Conservation (phyloP, 2,888 invertebrate species). For the Alloplasta piceator region DNA sequence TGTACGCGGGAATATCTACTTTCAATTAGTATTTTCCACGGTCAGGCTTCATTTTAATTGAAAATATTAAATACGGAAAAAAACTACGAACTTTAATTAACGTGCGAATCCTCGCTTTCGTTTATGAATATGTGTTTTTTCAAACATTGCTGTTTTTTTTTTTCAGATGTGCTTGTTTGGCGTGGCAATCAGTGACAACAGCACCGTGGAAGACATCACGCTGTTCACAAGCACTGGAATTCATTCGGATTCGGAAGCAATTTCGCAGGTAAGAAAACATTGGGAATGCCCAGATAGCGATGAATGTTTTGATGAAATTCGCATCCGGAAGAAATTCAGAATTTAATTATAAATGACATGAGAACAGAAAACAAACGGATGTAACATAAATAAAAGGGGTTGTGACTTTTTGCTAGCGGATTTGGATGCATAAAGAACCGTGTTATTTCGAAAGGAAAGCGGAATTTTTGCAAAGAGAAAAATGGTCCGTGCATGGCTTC, state of each 20-base stretch:
- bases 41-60: background rate
- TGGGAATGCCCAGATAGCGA: too few relatives aligned
- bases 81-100: background rate
- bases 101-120: background rate
- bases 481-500: background rate
- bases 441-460: too few relatives aligned
- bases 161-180: conserved; percentile 79
- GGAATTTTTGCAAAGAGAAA: background rate
- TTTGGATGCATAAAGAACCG: too few relatives aligned
- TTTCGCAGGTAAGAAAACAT: conserved; percentile 75
- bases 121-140: background rate
- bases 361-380: too few relatives aligned
- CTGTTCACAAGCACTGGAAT: conserved; percentile 67
- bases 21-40: background rate
- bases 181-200: conserved; percentile 78
- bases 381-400: too few relatives aligned
- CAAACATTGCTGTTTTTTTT: conserved; percentile 28
- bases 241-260: conserved; percentile 75
- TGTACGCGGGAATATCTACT: background rate
- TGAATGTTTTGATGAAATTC: too few relatives aligned
- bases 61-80: background rate
- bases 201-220: conserved; percentile 75
- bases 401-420: too few relatives aligned
- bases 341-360: too few relatives aligned
- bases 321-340: too few relatives aligned